Evolutionary conservation across 2,888 invertebrate species (phyloP).

Genomic region (Amphipyra tragopoginis): DNA sequence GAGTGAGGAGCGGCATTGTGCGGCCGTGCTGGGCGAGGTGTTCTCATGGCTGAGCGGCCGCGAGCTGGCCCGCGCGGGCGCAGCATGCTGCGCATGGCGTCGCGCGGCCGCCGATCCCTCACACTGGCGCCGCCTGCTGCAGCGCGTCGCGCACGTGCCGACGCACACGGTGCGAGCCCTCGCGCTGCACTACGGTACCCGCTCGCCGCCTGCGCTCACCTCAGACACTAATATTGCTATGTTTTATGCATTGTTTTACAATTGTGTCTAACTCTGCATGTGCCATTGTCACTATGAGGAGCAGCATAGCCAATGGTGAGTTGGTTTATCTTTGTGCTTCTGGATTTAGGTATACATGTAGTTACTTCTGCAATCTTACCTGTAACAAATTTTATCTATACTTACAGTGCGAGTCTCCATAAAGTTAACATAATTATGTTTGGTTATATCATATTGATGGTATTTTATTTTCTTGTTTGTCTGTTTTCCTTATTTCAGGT

Average conservation of each 20-base stretch:
- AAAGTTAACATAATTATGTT: no score
- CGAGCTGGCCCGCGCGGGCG: constrained; percentile 68
- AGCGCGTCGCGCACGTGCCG: constrained; percentile 25
- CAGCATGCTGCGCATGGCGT: constrained; percentile 75
- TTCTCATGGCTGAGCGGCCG: constrained; percentile 64
- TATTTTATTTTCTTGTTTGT: no score
- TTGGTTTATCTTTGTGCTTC: not conserved
- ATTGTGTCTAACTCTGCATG: constrained; percentile 35
- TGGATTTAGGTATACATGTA: no score
- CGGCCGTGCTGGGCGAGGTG: constrained; percentile 61
- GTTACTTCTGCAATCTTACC: no score
- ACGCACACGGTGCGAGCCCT: constrained; percentile 24
- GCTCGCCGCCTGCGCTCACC: constrained; percentile 10
- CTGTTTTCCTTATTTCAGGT: no score
- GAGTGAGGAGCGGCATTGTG: constrained; percentile 51
- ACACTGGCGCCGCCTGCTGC: constrained; percentile 73
- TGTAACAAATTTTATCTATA: no score
- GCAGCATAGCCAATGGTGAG: not conserved
- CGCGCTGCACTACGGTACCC: constrained; percentile 12
- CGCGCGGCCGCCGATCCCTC: constrained; percentile 65
- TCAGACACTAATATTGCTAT: constrained; percentile 6
- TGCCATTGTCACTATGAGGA: not conserved
- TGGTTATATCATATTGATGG: no score
- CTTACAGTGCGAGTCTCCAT: no score
- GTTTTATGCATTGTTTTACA: not conserved